Conservation (phyloP, 2,113 vertebrate species). For the Camarhynchus parvulus region DNA sequence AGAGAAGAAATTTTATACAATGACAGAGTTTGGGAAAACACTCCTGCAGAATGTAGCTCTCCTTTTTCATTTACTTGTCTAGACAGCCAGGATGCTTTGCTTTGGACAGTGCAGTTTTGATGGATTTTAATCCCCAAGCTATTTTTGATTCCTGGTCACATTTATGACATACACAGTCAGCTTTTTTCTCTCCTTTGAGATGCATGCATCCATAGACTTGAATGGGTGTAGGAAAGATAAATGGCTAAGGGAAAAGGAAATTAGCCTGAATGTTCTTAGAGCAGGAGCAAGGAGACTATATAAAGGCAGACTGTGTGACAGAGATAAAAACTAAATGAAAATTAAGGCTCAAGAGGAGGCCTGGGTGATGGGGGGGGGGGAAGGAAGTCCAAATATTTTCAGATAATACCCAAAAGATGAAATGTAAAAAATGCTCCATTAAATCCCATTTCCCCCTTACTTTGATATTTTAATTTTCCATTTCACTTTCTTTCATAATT, state of each 20-base stretch:
- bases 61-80: slow-evolving; percentile 17
- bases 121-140: slow-evolving; percentile 52
- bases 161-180: slow-evolving; percentile 30
- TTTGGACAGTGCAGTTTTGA: not conserved
- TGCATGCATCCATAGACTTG: slow-evolving; percentile 26
- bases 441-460: slow-evolving; percentile 69
- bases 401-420: slow-evolving; percentile 61
- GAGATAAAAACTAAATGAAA: slow-evolving; percentile 71
- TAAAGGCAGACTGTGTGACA: slow-evolving; percentile 51
- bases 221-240: slow-evolving; percentile 59
- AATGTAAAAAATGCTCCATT: slow-evolving; percentile 64
- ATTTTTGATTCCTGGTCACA: slow-evolving; percentile 53
- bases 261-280: slow-evolving; percentile 56
- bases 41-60: not conserved
- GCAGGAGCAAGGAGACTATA: slow-evolving; percentile 32
- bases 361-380: not conserved
- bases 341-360: slow-evolving; percentile 56
- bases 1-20: not conserved
- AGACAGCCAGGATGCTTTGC: slow-evolving; percentile 22
- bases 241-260: slow-evolving; percentile 65
- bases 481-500: slow-evolving; percentile 75
- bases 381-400: slow-evolving; percentile 60
- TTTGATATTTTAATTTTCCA: slow-evolving; percentile 78
- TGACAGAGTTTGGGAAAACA: not conserved
- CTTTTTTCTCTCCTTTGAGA: slow-evolving; percentile 10